A percentile compares a stretch with the other conserved stretches of the same genome.
phyloP scores from a whole-genome alignment of 2,797 vertebrate species.

The Coregonus sp. region DNA sequence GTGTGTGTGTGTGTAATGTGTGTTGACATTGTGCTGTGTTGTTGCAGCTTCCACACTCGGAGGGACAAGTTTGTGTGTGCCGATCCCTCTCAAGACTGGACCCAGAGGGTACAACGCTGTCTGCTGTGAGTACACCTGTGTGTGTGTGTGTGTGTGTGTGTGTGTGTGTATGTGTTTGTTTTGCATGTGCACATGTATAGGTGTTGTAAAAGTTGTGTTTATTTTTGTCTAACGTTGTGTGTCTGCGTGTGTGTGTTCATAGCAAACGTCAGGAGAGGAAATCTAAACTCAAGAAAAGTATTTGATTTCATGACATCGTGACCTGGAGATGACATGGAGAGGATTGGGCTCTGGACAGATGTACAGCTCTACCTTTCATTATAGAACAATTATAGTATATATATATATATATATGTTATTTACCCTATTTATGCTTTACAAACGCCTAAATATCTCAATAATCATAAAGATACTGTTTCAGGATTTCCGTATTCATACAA shows the following conservation, averaged over 20 bases:
- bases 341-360: too few relatives aligned
- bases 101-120: constrained; percentile 34
- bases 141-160: too few relatives aligned
- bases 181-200: too few relatives aligned
- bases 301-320: neutral
- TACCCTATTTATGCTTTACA: neutral
- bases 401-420: too few relatives aligned
- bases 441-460: neutral
- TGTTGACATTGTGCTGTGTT: neutral
- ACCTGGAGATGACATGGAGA: too few relatives aligned
- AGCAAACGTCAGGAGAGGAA: neutral
- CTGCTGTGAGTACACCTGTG: constrained; percentile 56
- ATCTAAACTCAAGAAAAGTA: neutral
- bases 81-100: constrained; percentile 41
- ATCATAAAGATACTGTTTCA: too few relatives aligned
- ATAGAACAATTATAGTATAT: too few relatives aligned
- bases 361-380: too few relatives aligned
- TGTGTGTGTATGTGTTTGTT: neutral
- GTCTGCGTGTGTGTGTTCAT: neutral
- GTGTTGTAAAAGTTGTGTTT: neutral
- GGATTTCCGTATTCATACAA: neutral
- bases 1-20: neutral
- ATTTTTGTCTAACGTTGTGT: neutral
- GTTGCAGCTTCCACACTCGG: constrained; percentile 60
- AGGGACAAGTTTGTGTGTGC: constrained; percentile 59